A percentile compares a stretch with the other conserved stretches of the same genome.
Conservation (phyloP, 1,140 invertebrate species). For the Brachionus asplanchnoidis region DNA sequence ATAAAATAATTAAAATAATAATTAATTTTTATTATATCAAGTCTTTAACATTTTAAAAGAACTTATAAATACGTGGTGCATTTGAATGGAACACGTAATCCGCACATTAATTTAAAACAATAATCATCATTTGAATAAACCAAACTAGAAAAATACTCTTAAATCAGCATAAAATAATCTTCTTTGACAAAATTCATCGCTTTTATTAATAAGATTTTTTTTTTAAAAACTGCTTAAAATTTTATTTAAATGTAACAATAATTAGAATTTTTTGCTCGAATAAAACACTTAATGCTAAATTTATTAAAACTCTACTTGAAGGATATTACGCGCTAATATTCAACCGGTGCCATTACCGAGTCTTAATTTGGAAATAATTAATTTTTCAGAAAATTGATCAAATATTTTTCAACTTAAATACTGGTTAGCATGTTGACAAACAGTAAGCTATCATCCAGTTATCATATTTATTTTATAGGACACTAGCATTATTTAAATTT, state of each 20-base stretch:
- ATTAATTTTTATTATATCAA: background rate
- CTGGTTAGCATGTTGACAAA: background rate
- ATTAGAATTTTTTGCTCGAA: background rate
- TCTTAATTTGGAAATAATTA: background rate
- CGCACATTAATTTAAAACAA: background rate
- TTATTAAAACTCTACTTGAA: background rate
- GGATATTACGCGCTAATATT: background rate
- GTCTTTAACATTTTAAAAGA: background rate
- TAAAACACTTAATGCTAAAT: background rate
- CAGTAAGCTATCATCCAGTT: background rate
- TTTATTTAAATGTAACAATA: background rate
- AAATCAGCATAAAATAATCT: background rate
- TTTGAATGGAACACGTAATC: background rate
- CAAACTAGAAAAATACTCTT: background rate
- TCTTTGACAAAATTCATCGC: background rate
- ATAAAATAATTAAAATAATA: background rate
- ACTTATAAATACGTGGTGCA: background rate
- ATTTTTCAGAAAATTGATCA: background rate
- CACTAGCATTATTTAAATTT: background rate
- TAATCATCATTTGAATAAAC: background rate
- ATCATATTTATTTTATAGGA: background rate
- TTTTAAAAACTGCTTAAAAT: background rate
- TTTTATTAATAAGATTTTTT: background rate
- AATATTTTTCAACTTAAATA: background rate
- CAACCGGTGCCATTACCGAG: background rate